phyloP scores from a whole-genome alignment of 2,888 invertebrate genomes.

The Bursaphelenchus okinawaensis region DNA sequence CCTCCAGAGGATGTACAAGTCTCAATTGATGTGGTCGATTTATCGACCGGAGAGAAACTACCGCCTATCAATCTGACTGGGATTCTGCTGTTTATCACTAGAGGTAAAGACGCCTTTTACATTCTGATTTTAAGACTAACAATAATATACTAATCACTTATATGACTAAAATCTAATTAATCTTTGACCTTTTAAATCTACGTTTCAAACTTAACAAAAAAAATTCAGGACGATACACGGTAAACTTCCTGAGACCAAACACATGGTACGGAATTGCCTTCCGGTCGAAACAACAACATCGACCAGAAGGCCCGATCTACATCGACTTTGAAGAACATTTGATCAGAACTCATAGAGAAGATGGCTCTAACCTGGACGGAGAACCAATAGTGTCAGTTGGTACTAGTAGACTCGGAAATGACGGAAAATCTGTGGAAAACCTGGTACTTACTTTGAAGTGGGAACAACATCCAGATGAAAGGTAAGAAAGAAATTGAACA shows the following conservation, averaged over 20 bases:
- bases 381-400: constrained; percentile 14
- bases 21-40: constrained; percentile 46
- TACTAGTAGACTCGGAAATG: constrained; percentile 13
- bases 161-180: too few relatives aligned
- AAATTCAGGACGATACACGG: constrained; percentile 53
- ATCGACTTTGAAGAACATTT: constrained; percentile 34
- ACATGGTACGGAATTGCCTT: constrained; percentile 48
- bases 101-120: constrained; percentile 33
- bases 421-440: constrained; percentile 26
- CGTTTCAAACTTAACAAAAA: too few relatives aligned
- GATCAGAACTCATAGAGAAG: constrained; percentile 27
- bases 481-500: constrained; percentile 16
- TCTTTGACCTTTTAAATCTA: too few relatives aligned
- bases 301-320: constrained; percentile 24
- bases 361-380: constrained; percentile 19
- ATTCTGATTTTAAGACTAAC: too few relatives aligned
- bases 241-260: constrained; percentile 51
- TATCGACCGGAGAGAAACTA: constrained; percentile 39
- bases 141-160: too few relatives aligned
- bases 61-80: constrained; percentile 47
- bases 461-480: constrained; percentile 25
- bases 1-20: constrained; percentile 29
- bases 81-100: constrained; percentile 43
- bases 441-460: constrained; percentile 23
- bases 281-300: constrained; percentile 28